A percentile compares a stretch with the other conserved stretches of the same genome.
Conservation (phyloP, 1,140 invertebrate species). For the Pollicipes pollicipes region DNA sequence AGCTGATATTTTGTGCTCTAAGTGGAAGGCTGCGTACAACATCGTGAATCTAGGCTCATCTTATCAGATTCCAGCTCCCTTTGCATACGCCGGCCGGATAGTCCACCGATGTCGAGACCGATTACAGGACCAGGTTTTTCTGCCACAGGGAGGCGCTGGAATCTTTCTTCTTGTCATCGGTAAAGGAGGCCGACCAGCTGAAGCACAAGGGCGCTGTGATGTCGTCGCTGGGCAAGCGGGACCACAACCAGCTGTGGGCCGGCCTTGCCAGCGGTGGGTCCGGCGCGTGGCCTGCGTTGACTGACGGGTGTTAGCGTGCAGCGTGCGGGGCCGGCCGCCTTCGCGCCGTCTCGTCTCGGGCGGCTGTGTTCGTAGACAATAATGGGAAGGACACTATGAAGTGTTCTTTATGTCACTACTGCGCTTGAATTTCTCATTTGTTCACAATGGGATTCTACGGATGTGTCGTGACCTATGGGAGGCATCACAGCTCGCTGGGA, state of each 20-base stretch:
- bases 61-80: too few relatives aligned
- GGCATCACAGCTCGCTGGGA: too few relatives aligned
- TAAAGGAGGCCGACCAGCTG: slow-evolving; percentile 94
- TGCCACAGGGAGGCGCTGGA: slow-evolving; percentile 70
- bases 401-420: neutral
- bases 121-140: neutral
- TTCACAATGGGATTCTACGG: slow-evolving; percentile 18
- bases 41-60: too few relatives aligned
- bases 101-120: slow-evolving; percentile 6
- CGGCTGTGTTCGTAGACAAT: too few relatives aligned
- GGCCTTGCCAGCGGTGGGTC: slow-evolving; percentile 71
- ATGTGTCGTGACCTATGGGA: too few relatives aligned
- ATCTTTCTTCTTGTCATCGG: slow-evolving; percentile 77
- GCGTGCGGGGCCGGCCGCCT: too few relatives aligned
- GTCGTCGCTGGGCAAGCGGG: slow-evolving; percentile 89
- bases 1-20: neutral
- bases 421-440: slow-evolving; percentile 7
- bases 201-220: slow-evolving; percentile 85
- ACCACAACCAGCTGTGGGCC: slow-evolving; percentile 90
- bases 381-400: too few relatives aligned
- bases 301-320: too few relatives aligned
- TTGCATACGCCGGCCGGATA: too few relatives aligned
- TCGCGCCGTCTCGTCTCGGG: too few relatives aligned
- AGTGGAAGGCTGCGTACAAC: too few relatives aligned
- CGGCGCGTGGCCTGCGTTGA: too few relatives aligned